A percentile compares a stretch with the other conserved stretches of the same genome.
Evolutionary conservation across 2,797 vertebrate genomes (phyloP).

Genomic region (Crocodylus rhombifer): DNA sequence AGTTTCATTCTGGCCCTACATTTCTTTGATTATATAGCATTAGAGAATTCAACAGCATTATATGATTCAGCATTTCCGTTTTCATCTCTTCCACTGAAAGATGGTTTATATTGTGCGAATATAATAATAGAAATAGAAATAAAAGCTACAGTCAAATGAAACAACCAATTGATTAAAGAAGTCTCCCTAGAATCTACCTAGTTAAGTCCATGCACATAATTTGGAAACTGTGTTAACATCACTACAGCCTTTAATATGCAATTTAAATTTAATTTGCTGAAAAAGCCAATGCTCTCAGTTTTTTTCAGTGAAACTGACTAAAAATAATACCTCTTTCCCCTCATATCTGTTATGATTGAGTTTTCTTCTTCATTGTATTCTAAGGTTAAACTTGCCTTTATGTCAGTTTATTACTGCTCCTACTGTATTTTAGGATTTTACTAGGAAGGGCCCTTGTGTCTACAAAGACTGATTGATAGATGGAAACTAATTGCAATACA

Average conservation of each 20-base stretch:
- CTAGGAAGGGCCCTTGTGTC: not conserved
- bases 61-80: not conserved
- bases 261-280: slow-evolving; percentile 1
- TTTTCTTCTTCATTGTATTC: not conserved
- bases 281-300: not conserved
- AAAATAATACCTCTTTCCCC: not conserved
- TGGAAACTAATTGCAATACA: not conserved
- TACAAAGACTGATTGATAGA: not conserved
- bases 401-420: slow-evolving; percentile 11
- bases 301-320: not conserved
- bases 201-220: fast-evolving
- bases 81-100: fast-evolving
- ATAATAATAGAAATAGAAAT: fast-evolving
- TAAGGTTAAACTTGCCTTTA: not conserved
- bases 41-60: not conserved
- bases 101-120: no score
- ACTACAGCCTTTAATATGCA: not conserved
- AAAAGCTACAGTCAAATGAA: not conserved
- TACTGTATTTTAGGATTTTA: not conserved
- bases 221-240: not conserved
- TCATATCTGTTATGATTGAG: not conserved
- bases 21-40: not conserved
- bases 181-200: fast-evolving
- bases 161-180: not conserved
- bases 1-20: not conserved